Evolutionary conservation across 2,113 vertebrate genomes (phyloP), one percentile per base, ranked within the genome.

Genomic region (Mionectes macconnelli): DNA sequence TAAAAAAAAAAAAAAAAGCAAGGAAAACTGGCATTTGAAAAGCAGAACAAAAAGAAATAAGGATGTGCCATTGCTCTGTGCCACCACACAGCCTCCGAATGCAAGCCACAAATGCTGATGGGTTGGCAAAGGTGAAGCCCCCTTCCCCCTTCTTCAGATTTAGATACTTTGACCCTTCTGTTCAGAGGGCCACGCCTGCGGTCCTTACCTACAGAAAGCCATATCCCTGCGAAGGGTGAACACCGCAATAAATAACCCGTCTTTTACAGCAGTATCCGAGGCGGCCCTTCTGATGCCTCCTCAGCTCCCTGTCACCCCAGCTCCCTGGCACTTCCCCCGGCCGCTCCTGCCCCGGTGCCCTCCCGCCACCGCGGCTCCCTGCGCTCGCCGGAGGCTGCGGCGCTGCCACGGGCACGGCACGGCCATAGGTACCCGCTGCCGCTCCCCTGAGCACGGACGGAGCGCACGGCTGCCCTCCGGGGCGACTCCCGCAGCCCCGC

Each of bases 1-100:
- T 3, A 0, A 57, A 28, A 72, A 44, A 44, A 49, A 35, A 4
- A 1, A 8, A 42, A 14, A 20, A 8, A 0, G 1, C 5, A 40
- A 35, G 22, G 14, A 77, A n/a, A n/a, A 59, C 0, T 18, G 37
- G 15, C 13, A 37, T 12, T 31, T 31, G 20, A 56, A 87, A 50
- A 75, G 53, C 39, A 64, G 76, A 66, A 72, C 10, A 12, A 60
- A 76, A 57, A n/a, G 66, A 33, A 79, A 47, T 7, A 55, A 40
- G 53, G 67, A 39, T n/a, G 13, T 15, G 9, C 53, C 52, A 37
- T 13, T 66, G 49, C 63, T 72, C 33, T 6, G 3, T 1, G 3
- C 40, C 75, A 37, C 23, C 49, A 27, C 53, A 8, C 10, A 13
- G 57, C 30, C 55, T 8, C 44, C n/a, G 33, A 14, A 35, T 1